Percentiles rank a stretch among this genome's conserved stretches.
Conservation (phyloP, 2,113 vertebrate genomes). For the Myiozetetes cayanensis region DNA sequence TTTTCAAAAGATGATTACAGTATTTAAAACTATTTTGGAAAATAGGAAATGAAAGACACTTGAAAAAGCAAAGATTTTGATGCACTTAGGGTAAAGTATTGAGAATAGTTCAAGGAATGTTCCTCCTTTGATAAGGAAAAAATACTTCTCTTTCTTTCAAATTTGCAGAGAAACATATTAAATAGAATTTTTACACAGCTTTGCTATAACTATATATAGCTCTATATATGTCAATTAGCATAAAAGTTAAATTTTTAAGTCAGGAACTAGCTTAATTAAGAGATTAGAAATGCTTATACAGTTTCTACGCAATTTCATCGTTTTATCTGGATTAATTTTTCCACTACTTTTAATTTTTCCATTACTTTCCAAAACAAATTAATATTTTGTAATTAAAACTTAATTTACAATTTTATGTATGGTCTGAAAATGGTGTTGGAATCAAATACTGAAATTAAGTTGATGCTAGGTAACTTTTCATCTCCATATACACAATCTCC, state of each 20-base stretch:
- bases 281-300: not conserved
- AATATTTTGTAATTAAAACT: not conserved
- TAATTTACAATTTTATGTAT: not conserved
- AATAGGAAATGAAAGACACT: not conserved
- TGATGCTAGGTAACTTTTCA: not conserved
- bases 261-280: not conserved
- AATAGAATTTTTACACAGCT: not conserved
- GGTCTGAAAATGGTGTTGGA: not conserved
- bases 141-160: not conserved
- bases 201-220: not conserved
- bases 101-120: not conserved
- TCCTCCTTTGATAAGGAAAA: not conserved
- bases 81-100: not conserved
- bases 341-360: not conserved
- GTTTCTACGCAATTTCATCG: not conserved
- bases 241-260: not conserved
- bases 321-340: not conserved
- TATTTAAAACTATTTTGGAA: constrained; percentile 27
- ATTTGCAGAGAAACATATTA: not conserved
- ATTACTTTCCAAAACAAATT: not conserved
- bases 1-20: not conserved
- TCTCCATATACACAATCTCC: not conserved
- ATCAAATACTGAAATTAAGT: not conserved
- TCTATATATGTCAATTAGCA: not conserved
- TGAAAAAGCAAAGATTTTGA: not conserved